phyloP scores from a whole-genome alignment of 2,888 invertebrate genomes.

The Falcaria lacertinaria region DNA sequence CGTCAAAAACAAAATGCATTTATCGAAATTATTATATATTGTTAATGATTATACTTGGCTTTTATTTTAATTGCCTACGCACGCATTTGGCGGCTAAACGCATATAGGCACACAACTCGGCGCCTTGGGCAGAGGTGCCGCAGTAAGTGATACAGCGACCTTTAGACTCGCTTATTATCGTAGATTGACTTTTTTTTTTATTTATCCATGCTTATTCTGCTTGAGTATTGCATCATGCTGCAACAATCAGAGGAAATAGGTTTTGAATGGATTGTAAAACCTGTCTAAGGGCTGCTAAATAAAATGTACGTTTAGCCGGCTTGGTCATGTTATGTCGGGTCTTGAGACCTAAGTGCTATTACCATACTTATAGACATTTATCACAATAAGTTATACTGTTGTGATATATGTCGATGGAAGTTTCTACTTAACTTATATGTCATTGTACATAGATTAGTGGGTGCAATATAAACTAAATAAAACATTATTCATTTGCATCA shows the following conservation, averaged over 20 bases:
- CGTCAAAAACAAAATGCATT: no score
- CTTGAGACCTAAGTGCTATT: slow-evolving; percentile 15
- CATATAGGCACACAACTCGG: slow-evolving; percentile 16
- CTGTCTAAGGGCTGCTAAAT: slow-evolving; percentile 47
- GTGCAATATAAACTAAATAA: no score
- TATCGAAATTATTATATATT: slow-evolving; percentile 10
- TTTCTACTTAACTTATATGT: no score
- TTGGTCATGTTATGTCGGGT: slow-evolving; percentile 67
- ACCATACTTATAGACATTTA: no score
- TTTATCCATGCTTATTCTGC: slow-evolving; percentile 1
- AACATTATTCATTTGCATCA: no score
- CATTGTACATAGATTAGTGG: no score
- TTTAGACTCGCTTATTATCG: slow-evolving; percentile 40
- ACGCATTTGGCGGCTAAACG: slow-evolving; percentile 59
- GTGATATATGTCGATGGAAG: no score
- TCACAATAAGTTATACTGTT: no score
- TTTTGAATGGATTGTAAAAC: not conserved
- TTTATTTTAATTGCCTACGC: slow-evolving; percentile 46
- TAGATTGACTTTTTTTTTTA: not conserved
- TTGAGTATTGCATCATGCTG: not conserved
- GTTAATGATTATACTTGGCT: slow-evolving; percentile 27
- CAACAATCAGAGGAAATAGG: not conserved
- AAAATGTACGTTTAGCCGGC: slow-evolving; percentile 53
- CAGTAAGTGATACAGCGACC: slow-evolving; percentile 33
- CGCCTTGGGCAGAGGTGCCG: not conserved